Base-by-base conservation (phyloP, 2,113 vertebrate species). In the Gavia stellata region DNA sequence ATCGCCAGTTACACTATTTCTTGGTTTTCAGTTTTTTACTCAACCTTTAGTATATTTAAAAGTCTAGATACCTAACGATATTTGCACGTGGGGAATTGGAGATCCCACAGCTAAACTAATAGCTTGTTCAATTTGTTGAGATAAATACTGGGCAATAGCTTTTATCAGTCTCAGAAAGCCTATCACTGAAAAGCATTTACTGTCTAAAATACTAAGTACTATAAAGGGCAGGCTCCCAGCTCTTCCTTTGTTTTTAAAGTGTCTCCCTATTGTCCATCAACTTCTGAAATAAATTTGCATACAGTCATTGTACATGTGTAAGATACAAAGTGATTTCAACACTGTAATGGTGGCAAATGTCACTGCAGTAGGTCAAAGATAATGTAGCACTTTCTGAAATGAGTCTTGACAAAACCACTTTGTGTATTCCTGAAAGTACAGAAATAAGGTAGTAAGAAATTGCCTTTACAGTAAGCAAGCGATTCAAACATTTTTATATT, bases 1-100 rank as follows among this genome's bases (percentile, higher is more conserved):
- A 20, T 5, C 1, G 1, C 42, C 34, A 59, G 42, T 50, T 81
- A 28, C 0, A 3, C 3, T 14, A 2, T 44, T 44, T 19, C 16
- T 38, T 45, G 36, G 8, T 28, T 29, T 88, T 68, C 12, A n/a
- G 14, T 10, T n/a, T 80, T 83, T 77, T 5, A 29, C 11, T 67
- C 4, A 17, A 17, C 24, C 5, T 40, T 72, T 6, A 11, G 18
- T 17, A 12, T 23, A 34, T 40, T 28, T 29, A 25, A 15, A 66
- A 33, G 12, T 24, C 38, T 42, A 31, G 55, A 23, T 21, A 55
- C 3, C 19, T 61, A 52, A 31, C 17, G 29, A 2, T 28, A 56
- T 53, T 79, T 88, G 44, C 17, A 62, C 23, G 14, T 3, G 49
- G 49, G 45, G 33, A 79, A 47, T 9, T 29, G 10, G 17, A 42